Conservation (phyloP, 2,113 vertebrate genomes). For the Ahaetulla prasina region DNA sequence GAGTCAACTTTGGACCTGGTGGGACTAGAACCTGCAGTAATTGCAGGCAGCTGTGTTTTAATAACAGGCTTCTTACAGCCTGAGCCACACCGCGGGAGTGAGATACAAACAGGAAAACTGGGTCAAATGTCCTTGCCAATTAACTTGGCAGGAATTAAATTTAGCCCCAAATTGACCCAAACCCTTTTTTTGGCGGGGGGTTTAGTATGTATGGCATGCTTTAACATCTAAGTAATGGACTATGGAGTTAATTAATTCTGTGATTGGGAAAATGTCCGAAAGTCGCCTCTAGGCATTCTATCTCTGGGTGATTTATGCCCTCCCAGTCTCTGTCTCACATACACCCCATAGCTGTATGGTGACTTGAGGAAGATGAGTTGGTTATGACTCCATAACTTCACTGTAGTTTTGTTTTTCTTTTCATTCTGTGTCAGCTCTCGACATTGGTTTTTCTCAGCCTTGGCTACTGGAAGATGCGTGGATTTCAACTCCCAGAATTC, state of each 20-base stretch:
- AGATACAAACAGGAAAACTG: not conserved
- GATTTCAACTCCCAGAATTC: not conserved
- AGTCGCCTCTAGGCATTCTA: not conserved
- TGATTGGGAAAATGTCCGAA: not conserved
- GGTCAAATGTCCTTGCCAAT: not conserved
- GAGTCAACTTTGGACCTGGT: no score
- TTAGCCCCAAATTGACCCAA: not conserved
- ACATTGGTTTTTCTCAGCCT: not conserved
- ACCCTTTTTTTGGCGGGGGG: not conserved
- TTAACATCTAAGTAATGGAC: not conserved
- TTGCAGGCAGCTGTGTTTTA: no score
- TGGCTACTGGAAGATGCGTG: not conserved
- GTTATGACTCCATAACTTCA: not conserved
- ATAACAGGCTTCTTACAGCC: no score
- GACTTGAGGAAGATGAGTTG: not conserved
- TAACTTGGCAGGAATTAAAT: not conserved
- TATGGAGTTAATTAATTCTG: not conserved
- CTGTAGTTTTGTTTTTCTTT: not conserved
- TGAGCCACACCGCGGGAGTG: no score
- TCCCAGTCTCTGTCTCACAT: not conserved
- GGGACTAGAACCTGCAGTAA: no score
- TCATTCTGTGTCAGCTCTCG: not conserved
- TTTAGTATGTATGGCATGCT: not conserved
- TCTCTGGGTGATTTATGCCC: not conserved
- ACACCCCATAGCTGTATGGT: not conserved